phyloP scores from a whole-genome alignment of 2,888 invertebrate species.

The Hyalella azteca region DNA sequence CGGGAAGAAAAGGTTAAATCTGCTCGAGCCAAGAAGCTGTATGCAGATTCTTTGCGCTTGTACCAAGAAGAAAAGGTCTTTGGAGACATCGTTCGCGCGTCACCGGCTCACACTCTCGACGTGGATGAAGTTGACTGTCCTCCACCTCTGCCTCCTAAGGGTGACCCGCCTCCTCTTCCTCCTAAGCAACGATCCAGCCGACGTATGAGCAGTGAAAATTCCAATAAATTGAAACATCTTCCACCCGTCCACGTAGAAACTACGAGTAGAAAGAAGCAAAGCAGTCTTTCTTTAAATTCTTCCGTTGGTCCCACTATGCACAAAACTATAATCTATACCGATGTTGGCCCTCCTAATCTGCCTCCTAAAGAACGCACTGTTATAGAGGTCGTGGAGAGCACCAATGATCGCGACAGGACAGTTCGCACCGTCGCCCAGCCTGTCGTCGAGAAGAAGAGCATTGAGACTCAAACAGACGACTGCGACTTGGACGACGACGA shows the following conservation, averaged over 20 bases:
- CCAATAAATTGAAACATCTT: conserved; percentile 67
- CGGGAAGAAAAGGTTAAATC: conserved; percentile 60
- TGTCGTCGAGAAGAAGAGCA: conserved; percentile 58
- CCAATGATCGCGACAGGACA: conserved; percentile 57
- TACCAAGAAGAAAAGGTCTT: conserved; percentile 58
- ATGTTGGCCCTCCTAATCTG: conserved; percentile 52
- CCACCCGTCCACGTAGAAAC: conserved; percentile 70
- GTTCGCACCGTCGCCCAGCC: conserved; percentile 54
- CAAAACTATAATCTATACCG: conserved; percentile 54
- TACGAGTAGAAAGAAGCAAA: conserved; percentile 45
- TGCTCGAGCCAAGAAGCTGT: conserved; percentile 60
- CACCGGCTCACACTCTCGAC: conserved; percentile 59
- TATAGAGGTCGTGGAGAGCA: conserved; percentile 50
- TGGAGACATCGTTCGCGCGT: conserved; percentile 59
- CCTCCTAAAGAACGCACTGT: conserved; percentile 57
- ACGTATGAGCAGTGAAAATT: conserved; percentile 44
- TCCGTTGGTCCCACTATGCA: conserved; percentile 53
- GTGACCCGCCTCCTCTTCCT: conserved; percentile 60
- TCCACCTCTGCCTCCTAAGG: conserved; percentile 60
- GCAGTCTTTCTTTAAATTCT: conserved; percentile 45
- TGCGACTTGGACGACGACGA: conserved; percentile 51
- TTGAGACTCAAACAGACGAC: conserved; percentile 58
- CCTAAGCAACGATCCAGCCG: conserved; percentile 59
- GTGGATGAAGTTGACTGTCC: conserved; percentile 59
- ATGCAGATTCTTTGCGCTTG: conserved; percentile 59